phyloP scores from a whole-genome alignment of 2,888 invertebrate genomes.

The Isotomurus palustris region DNA sequence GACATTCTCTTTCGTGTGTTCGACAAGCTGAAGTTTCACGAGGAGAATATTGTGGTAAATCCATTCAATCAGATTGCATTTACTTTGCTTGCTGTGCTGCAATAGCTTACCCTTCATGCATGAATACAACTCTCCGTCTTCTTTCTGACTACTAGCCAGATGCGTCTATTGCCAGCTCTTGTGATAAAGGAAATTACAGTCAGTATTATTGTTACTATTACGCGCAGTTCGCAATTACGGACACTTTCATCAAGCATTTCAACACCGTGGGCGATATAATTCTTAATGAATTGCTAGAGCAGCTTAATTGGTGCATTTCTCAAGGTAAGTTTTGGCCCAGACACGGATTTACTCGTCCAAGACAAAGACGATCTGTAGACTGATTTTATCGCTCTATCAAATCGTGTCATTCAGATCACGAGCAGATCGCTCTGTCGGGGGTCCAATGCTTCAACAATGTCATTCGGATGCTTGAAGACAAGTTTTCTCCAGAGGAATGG shows the following conservation, averaged over 20 bases:
- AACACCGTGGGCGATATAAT: slow-evolving; percentile 21
- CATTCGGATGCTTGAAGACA: slow-evolving; percentile 16
- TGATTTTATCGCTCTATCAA: not conserved
- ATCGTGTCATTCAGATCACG: slow-evolving; percentile 24
- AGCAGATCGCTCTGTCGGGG: slow-evolving; percentile 36
- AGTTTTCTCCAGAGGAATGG: slow-evolving; percentile 30
- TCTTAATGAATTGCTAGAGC: slow-evolving; percentile 25
- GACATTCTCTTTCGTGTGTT: slow-evolving; percentile 33
- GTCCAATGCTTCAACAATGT: slow-evolving; percentile 33
- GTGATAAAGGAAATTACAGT: slow-evolving; percentile 32
- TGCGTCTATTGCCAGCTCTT: too few relatives aligned
- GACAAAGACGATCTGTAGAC: not conserved
- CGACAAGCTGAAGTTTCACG: slow-evolving; percentile 24
- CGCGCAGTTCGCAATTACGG: slow-evolving; percentile 41
- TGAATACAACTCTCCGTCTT: too few relatives aligned
- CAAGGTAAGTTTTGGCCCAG: slow-evolving; percentile 37
- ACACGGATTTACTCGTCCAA: not conserved
- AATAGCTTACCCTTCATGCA: too few relatives aligned
- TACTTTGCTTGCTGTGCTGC: too few relatives aligned
- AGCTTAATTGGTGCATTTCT: slow-evolving; percentile 36
- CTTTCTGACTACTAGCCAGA: too few relatives aligned
- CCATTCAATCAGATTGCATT: too few relatives aligned
- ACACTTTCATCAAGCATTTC: slow-evolving; percentile 30
- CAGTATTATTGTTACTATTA: slow-evolving; percentile 42
- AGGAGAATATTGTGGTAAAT: slow-evolving; percentile 30